Evolutionary conservation across 2,888 invertebrate genomes (phyloP).

Genomic region (Xanthia togata): DNA sequence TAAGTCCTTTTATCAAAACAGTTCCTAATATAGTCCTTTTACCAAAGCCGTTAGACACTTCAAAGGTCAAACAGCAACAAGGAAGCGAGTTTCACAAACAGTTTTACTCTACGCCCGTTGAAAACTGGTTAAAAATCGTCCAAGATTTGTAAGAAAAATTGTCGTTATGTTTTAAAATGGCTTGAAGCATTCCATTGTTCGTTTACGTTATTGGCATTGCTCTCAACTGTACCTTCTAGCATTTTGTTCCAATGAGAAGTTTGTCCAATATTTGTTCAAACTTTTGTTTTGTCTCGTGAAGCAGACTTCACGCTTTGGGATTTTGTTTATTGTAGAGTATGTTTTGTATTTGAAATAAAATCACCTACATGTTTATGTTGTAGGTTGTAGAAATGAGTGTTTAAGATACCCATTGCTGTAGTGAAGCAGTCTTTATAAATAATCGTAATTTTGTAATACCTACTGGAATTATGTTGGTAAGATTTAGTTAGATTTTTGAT

Average conservation of each 20-base stretch:
- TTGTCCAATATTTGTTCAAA: conserved; percentile 38
- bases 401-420: neutral
- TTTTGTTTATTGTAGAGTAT: neutral
- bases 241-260: conserved; percentile 32
- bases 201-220: conserved; percentile 35
- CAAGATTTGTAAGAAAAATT: conserved; percentile 23
- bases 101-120: neutral
- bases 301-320: neutral
- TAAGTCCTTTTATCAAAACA: neutral
- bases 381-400: neutral
- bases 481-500: neutral
- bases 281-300: conserved; percentile 16
- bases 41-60: neutral
- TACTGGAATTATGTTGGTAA: neutral
- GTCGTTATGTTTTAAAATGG: conserved; percentile 13
- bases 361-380: neutral
- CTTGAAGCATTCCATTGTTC: conserved; percentile 15
- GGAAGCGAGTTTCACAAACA: neutral
- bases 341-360: conserved; percentile 1
- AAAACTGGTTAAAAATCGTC: conserved; percentile 29
- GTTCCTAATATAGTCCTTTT: too few relatives aligned
- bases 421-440: neutral
- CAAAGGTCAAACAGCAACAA: conserved; percentile 11
- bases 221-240: conserved; percentile 33
- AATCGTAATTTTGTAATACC: neutral